Percentiles rank a stretch among this genome's conserved stretches.
phyloP scores from a whole-genome alignment of 2,888 invertebrate species.

The Platypus cylindrus region DNA sequence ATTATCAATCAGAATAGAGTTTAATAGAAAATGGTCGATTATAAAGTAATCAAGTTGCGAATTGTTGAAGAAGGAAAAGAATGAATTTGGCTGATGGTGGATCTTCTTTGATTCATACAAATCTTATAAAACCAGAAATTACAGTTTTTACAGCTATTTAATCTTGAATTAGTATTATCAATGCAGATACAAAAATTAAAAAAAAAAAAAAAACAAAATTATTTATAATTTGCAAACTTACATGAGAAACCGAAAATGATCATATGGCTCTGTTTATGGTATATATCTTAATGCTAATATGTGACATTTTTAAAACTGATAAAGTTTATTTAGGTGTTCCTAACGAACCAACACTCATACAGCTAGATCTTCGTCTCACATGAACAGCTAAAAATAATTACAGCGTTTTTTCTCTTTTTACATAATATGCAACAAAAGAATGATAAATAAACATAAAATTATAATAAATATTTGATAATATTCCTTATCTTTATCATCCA shows the following conservation, averaged over 20 bases:
- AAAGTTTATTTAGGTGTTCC: conserved; percentile 12
- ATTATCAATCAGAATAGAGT: no score
- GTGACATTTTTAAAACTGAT: background rate
- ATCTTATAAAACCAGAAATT: no score
- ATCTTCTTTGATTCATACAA: no score
- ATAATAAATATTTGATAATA: no score
- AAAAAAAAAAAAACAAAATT: background rate
- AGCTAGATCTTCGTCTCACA: conserved; percentile 38
- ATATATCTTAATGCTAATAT: background rate
- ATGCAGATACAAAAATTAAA: no score
- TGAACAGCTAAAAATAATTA: conserved; percentile 35
- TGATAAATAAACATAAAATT: conserved; percentile 1
- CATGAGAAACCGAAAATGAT: background rate
- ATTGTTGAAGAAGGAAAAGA: no score
- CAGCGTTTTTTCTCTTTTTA: conserved; percentile 7
- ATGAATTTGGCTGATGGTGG: no score
- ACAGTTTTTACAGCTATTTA: no score
- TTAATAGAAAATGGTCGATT: no score
- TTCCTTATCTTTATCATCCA: no score
- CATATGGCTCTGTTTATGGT: background rate
- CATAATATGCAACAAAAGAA: conserved; percentile 1
- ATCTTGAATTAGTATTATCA: no score
- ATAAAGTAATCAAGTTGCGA: no score
- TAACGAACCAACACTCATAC: conserved; percentile 21
- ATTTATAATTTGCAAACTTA: background rate